Base-by-base conservation (phyloP, 2,797 vertebrate genomes). In the Artibeus lituratus region DNA sequence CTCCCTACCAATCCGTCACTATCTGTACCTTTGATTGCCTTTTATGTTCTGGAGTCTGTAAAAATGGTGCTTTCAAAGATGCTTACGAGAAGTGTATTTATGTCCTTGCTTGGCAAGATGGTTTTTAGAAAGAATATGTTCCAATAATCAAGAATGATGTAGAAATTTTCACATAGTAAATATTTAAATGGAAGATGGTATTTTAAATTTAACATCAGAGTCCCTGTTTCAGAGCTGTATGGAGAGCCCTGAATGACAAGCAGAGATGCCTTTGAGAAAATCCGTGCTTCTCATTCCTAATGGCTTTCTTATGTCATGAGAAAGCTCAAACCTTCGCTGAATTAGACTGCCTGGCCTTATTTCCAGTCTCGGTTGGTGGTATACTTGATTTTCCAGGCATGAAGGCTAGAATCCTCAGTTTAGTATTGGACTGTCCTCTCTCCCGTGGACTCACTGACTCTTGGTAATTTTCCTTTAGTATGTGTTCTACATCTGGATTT, bases 181-280 rank as follows among this genome's bases (percentile, higher is more conserved):
- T 85, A 77, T 90, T 94, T 92, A 57, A 91, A 57, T 83, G 80
- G 65, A 84, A 84, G 49, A 62, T 83, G 69, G 49, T 39, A 84
- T 84, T 95, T 87, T 86, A 93, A 91, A 81, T 74, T 6, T 39
- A 84, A 95, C n/a, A 35, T 4, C n/a, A 65, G 49, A 49, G 12
- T 87, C 87, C 69, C 39, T 72, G 7, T 89, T 95, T 94, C 29
- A 70, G 92, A 86, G 29, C 15, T 93, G 29, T 35, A 24, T 35
- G 3, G 32, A 47, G 49, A 19, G 29, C 32, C 3, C 10, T 59
- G 2, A 88, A 80, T 44, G 16, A 53, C 44, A 62, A 78, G 47
- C 19, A 74, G 85, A 94, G 32, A 73, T 37, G 21, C 7, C 21
- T n/a, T 0, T 74, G 87, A 93, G 53, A 91, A 67, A 74, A 53